Evolutionary conservation across 2,113 vertebrate genomes (phyloP), one percentile per base, ranked within the genome.

Genomic region (Scytalopus superciliaris): DNA sequence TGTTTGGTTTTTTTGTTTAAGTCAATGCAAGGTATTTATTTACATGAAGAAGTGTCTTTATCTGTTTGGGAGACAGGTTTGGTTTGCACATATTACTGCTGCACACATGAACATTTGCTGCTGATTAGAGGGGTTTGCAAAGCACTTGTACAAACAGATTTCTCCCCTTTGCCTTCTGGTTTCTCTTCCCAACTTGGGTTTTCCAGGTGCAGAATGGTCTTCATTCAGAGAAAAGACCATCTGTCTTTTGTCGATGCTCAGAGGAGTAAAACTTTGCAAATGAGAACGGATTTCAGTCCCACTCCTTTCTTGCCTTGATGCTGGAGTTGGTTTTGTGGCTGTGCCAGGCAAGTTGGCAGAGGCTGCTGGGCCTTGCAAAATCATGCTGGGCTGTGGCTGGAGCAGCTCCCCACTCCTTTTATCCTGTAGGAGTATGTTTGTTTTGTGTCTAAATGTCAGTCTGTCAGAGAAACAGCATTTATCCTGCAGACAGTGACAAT

Each of bases 121-220:
- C 75, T 78, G 72, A 86, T 96, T 37, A 91, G 39, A 94, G 78
- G 35, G 31, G 44, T 89, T 78, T 86, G 70, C 78, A 84, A 69
- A 84, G 52, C 45, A 57, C 86, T 79, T 59, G 40, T 53, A 25
- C 12, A 84, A 92, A 91, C 12, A 8, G 30, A 70, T 94, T 91
- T 89, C 59, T 87, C 55, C 77, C 37, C 45, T 87, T 93, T 4
- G 10, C 90, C 84, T 94, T 92, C 84, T 96, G 60, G 23, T 87
- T 60, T 93, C 28, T 70, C 30, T 84, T 81, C 57, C 42, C 0
- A 3, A 12, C 45, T 85, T 67, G 79, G 69, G 47, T 75, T 85
- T 89, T 94, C 90, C 92, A 93, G 84, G 74, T 89, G 90, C 53
- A 56, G 53, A 87, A 87, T 52, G 45, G 69, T 73, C 89, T 95